Conservation (phyloP, 1,140 invertebrate genomes). For the Drosophila virilis region DNA sequence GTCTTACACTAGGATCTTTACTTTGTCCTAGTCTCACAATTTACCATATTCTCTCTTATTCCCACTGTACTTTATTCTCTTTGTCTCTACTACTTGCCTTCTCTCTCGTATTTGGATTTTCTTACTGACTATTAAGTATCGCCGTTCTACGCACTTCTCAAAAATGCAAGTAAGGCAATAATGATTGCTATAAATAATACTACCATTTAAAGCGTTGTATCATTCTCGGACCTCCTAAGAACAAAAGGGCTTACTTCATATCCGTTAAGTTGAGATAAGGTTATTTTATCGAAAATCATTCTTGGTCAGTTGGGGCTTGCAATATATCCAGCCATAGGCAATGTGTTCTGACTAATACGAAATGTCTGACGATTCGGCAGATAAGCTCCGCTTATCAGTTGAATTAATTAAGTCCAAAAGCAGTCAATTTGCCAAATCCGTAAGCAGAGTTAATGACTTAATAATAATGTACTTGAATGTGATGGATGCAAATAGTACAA, state of each 20-base stretch:
- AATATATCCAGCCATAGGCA: too few relatives aligned
- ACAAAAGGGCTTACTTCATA: too few relatives aligned
- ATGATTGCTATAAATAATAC: too few relatives aligned
- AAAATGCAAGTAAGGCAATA: not conserved
- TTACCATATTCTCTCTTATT: not conserved
- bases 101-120: not conserved
- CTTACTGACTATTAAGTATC: not conserved
- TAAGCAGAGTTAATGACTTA: conserved; percentile 31
- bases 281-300: too few relatives aligned
- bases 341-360: not conserved
- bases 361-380: not conserved
- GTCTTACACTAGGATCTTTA: too few relatives aligned
- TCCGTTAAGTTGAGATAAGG: too few relatives aligned
- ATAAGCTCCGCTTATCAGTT: conserved; percentile 11
- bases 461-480: conserved; percentile 20
- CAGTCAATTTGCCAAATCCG: conserved; percentile 14
- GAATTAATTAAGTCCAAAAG: conserved; percentile 20
- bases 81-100: not conserved
- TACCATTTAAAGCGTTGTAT: too few relatives aligned
- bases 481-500: conserved; percentile 11
- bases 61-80: not conserved
- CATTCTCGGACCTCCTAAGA: too few relatives aligned
- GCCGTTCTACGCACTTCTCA: not conserved
- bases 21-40: too few relatives aligned
- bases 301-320: too few relatives aligned